These are phyloP conservation scores for Crotalus helleri DNA, from an alignment of 2,113 vertebrate genomes.

Conservation along the genomic window DNA sequence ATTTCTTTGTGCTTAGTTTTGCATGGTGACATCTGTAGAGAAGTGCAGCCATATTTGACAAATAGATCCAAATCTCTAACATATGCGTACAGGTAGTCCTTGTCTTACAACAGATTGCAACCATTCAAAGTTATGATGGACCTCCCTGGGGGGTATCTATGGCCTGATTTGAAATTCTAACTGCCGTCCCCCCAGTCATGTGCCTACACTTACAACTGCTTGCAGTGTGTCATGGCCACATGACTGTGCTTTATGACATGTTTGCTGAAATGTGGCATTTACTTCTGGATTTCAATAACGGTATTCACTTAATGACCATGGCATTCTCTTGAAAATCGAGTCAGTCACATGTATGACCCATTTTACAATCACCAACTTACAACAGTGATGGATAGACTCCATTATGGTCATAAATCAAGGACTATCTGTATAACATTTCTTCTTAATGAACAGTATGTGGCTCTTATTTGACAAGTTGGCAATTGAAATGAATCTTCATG, in stretches of 20 bases:
- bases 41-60: neutral
- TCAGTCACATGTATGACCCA: neutral
- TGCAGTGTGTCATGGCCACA: neutral
- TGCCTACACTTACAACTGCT: neutral
- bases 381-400: neutral
- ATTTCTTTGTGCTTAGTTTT: neutral
- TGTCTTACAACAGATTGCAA: neutral
- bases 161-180: neutral
- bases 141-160: neutral
- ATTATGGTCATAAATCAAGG: neutral
- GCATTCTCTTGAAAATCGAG: neutral
- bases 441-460: neutral
- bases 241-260: neutral
- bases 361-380: neutral
- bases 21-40: neutral
- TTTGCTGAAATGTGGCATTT: neutral
- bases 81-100: neutral
- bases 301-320: neutral
- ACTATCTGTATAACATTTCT: neutral
- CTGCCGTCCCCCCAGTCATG: neutral
- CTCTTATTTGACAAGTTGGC: neutral
- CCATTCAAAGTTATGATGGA: neutral
- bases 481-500: neutral
- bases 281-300: neutral
- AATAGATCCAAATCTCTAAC: neutral